Conservation (phyloP, 2,113 vertebrate species). For the Nasalis larvatus region DNA sequence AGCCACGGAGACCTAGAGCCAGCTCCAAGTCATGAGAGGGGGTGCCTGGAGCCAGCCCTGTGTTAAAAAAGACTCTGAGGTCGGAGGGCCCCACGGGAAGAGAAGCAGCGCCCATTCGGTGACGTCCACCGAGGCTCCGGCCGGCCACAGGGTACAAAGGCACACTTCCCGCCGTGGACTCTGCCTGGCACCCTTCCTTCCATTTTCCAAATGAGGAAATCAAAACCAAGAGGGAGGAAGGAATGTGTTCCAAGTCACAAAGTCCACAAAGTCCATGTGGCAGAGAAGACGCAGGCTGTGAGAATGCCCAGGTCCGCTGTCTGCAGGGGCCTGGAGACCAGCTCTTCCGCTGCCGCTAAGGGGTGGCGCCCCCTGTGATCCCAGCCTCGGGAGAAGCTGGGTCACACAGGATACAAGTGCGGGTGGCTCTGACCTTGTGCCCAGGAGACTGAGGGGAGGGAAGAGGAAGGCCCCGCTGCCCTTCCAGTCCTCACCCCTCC, state of each 20-base stretch:
- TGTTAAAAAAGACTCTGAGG: not conserved
- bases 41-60: no score
- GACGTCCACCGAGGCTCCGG: accelerated
- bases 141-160: accelerated
- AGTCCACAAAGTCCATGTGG: not conserved
- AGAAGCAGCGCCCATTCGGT: accelerated
- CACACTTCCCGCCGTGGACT: not conserved
- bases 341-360: accelerated
- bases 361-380: not conserved
- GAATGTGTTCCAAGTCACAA: not conserved
- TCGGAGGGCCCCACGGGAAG: accelerated
- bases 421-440: not conserved
- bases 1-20: not conserved
- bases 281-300: no score
- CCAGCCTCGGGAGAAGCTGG: not conserved
- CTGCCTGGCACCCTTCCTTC: not conserved
- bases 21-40: accelerated
- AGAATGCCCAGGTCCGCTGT: accelerated
- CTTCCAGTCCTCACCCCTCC: not conserved
- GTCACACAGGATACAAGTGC: not conserved
- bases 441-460: not conserved
- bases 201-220: not conserved
- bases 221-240: not conserved
- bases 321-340: not conserved
- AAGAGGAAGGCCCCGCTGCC: not conserved